These are phyloP conservation scores for Falcaria lacertinaria DNA, from an alignment of 2,888 invertebrate genomes.

Conservation along the genomic window DNA sequence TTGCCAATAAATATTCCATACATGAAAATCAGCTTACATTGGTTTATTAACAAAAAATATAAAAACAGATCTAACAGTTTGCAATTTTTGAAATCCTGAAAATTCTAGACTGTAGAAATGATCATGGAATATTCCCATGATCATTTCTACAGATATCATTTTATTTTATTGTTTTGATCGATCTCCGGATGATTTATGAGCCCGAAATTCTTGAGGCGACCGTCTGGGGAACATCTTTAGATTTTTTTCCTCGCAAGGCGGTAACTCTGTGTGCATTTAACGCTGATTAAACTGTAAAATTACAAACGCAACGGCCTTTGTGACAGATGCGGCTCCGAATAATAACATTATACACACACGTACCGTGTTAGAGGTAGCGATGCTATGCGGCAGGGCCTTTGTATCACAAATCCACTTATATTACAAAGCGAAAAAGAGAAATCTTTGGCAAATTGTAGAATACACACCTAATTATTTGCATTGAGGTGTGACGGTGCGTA, in stretches of 20 bases:
- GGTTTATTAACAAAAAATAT: no score
- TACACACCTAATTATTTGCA: conserved; percentile 76
- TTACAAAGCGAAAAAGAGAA: conserved; percentile 64
- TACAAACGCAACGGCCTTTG: conserved; percentile 69
- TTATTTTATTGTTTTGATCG: conserved; percentile 52
- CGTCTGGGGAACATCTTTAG: conserved; percentile 43
- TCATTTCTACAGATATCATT: conserved; percentile 28
- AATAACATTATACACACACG: conserved; percentile 75
- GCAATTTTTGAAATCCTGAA: background rate
- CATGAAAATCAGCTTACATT: no score
- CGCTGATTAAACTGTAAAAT: conserved; percentile 81
- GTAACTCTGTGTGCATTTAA: conserved; percentile 73
- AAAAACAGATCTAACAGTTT: conserved; percentile 7
- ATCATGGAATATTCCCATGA: background rate
- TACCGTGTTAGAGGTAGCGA: conserved; percentile 49
- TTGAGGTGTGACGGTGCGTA: conserved; percentile 63
- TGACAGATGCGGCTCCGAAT: conserved; percentile 76
- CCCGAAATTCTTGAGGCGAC: conserved; percentile 50
- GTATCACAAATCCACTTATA: conserved; percentile 72
- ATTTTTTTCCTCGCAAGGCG: conserved; percentile 53
- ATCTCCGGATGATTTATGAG: conserved; percentile 64
- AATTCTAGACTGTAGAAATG: background rate
- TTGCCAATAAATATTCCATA: no score
- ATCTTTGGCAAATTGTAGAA: conserved; percentile 78
- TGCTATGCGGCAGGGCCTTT: conserved; percentile 65